Evolutionary conservation across 2,888 invertebrate species (phyloP).

Genomic region (Cinara cedri): DNA sequence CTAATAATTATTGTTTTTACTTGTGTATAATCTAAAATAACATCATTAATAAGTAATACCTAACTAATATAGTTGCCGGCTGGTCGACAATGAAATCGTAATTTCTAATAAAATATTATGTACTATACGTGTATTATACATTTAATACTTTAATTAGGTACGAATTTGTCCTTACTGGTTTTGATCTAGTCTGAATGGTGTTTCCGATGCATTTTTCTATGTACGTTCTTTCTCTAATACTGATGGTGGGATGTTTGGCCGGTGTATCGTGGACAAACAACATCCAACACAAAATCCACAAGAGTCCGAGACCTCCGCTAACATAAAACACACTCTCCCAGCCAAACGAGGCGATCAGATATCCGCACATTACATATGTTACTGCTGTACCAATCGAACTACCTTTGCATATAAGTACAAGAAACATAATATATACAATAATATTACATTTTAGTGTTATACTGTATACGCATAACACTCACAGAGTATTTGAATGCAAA

Average conservation of each 20-base stretch:
- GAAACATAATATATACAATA: not conserved
- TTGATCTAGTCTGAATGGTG: conserved; percentile 60
- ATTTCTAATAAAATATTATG: too few relatives aligned
- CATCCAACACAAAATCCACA: conserved; percentile 74
- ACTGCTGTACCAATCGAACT: conserved; percentile 73
- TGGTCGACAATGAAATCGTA: too few relatives aligned
- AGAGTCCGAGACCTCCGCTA: conserved; percentile 68
- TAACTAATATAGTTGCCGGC: too few relatives aligned
- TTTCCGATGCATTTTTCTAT: conserved; percentile 68
- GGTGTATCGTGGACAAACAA: conserved; percentile 71
- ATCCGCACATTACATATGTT: conserved; percentile 75
- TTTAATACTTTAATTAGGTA: conserved; percentile 35
- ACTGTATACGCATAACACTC: too few relatives aligned
- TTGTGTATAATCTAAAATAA: too few relatives aligned
- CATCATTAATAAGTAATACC: not conserved
- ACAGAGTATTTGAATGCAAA: too few relatives aligned
- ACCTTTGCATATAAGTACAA: conserved; percentile 63
- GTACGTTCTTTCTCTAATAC: conserved; percentile 67
- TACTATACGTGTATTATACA: too few relatives aligned
- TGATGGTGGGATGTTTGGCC: conserved; percentile 71
- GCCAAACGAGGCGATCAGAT: conserved; percentile 70
- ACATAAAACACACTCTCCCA: conserved; percentile 78
- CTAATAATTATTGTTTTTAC: too few relatives aligned
- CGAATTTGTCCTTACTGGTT: conserved; percentile 46
- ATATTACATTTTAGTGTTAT: too few relatives aligned